Percentiles rank a stretch among this genome's conserved stretches.
phyloP scores from a whole-genome alignment of 2,888 invertebrate genomes.

The Belgica antarctica region DNA sequence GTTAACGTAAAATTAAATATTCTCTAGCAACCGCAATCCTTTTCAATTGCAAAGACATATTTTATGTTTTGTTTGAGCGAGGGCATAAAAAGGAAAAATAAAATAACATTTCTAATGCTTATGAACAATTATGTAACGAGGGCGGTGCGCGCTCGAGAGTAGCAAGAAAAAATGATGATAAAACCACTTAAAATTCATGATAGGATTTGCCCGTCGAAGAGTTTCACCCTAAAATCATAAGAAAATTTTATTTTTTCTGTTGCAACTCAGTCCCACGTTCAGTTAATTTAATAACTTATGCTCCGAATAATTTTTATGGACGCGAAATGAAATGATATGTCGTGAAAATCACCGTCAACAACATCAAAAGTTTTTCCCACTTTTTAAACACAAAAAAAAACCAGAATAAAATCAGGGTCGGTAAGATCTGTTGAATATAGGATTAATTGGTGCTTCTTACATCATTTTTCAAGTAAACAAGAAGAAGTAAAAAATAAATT shows the following conservation, averaged over 20 bases:
- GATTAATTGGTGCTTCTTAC: constrained; percentile 35
- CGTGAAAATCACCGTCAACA: not conserved
- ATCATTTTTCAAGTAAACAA: constrained; percentile 27
- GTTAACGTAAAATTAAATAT: constrained; percentile 14
- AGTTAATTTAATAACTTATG: constrained; percentile 43
- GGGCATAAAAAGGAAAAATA: not conserved
- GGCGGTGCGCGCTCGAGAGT: not conserved
- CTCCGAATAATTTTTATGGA: constrained; percentile 30
- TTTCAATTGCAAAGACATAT: constrained; percentile 39
- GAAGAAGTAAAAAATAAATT: constrained; percentile 40
- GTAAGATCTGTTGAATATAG: constrained; percentile 23
- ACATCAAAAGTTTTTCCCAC: constrained; percentile 39
- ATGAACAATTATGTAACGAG: constrained; percentile 1
- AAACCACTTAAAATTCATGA: constrained; percentile 44
- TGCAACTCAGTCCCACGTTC: not conserved
- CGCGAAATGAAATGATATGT: constrained; percentile 3
- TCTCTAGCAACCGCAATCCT: constrained; percentile 38
- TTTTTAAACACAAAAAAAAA: constrained; percentile 1
- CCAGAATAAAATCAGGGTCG: constrained; percentile 1
- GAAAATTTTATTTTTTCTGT: constrained; percentile 24
- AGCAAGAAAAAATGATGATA: constrained; percentile 9
- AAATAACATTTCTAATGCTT: constrained; percentile 16
- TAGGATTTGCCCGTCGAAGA: constrained; percentile 34
- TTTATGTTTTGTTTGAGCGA: constrained; percentile 1
- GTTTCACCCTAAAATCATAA: constrained; percentile 33